phyloP scores from a whole-genome alignment of 2,888 invertebrate species.

The Aromia moschata region DNA sequence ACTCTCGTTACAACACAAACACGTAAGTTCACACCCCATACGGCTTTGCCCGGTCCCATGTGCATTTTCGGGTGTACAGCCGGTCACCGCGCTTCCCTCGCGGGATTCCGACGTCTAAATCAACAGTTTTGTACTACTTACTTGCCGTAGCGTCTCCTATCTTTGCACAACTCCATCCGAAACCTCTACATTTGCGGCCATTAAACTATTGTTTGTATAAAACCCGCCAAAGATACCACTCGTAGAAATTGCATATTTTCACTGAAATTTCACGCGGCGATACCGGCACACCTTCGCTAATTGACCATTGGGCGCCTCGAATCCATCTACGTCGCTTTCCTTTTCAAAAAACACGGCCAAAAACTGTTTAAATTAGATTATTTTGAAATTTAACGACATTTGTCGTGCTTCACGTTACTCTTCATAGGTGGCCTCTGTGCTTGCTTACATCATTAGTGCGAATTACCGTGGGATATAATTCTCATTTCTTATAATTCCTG shows the following conservation, averaged over 20 bases:
- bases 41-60: neutral
- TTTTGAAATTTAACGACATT: conserved; percentile 38
- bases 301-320: neutral
- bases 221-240: conserved; percentile 42
- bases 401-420: neutral
- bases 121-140: conserved; percentile 31
- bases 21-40: conserved; percentile 36
- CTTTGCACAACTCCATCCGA: conserved; percentile 54
- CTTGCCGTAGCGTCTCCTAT: conserved; percentile 48
- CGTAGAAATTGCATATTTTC: conserved; percentile 13
- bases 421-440: conserved; percentile 4
- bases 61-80: conserved; percentile 1
- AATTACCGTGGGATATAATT: neutral
- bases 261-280: conserved; percentile 9
- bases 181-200: conserved; percentile 60
- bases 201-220: conserved; percentile 52
- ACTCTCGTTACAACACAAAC: conserved; percentile 32
- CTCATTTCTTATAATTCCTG: neutral
- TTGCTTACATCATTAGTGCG: neutral
- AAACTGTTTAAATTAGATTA: conserved; percentile 23
- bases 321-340: neutral
- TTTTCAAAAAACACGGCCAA: conserved; percentile 5
- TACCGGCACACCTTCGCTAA: neutral
- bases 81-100: neutral
- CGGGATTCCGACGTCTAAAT: conserved; percentile 41